Percentiles rank a stretch among this genome's conserved stretches.
These are phyloP conservation scores for Platygyra sinensis DNA, from an alignment of 64 coral and sea anemone species.

Conservation along the genomic window DNA sequence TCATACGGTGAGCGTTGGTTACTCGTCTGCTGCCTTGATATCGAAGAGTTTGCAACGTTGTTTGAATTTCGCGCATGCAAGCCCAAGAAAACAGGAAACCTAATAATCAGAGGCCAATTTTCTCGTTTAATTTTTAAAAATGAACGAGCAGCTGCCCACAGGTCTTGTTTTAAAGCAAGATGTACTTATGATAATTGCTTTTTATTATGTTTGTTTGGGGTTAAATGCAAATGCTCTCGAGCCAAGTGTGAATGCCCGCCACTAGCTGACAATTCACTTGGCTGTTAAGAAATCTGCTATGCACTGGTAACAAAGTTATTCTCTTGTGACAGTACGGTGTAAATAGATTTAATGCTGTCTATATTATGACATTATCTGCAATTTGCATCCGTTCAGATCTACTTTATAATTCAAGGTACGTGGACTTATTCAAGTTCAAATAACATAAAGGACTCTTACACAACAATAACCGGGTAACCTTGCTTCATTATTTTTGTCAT, in stretches of 20 bases:
- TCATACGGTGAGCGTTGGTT: not conserved
- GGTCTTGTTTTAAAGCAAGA: slow-evolving; percentile 33
- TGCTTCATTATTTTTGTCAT: not conserved
- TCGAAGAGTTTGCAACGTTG: not conserved
- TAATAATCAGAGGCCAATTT: not conserved
- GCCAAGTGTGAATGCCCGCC: slow-evolving; percentile 32
- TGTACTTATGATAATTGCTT: slow-evolving; percentile 47
- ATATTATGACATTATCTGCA: not conserved
- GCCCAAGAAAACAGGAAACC: not conserved
- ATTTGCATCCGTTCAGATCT: not conserved
- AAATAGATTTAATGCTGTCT: not conserved
- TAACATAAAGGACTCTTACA: not conserved
- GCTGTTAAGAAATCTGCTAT: slow-evolving; percentile 6
- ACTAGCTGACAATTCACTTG: slow-evolving; percentile 30
- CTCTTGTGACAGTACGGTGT: not conserved
- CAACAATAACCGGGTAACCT: not conserved
- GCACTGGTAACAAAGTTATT: not conserved
- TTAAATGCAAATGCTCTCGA: slow-evolving; percentile 53
- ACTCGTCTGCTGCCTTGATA: not conserved
- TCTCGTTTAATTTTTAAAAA: slow-evolving; percentile 23
- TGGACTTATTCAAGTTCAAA: not conserved
- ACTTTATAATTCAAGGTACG: not conserved
- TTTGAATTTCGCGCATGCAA: not conserved
- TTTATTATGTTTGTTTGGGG: slow-evolving; percentile 62
- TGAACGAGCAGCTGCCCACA: slow-evolving; percentile 58